Evolutionary conservation across 2,797 vertebrate genomes (phyloP), one percentile per base, ranked within the genome.

Genomic region (Alauda arvensis): DNA sequence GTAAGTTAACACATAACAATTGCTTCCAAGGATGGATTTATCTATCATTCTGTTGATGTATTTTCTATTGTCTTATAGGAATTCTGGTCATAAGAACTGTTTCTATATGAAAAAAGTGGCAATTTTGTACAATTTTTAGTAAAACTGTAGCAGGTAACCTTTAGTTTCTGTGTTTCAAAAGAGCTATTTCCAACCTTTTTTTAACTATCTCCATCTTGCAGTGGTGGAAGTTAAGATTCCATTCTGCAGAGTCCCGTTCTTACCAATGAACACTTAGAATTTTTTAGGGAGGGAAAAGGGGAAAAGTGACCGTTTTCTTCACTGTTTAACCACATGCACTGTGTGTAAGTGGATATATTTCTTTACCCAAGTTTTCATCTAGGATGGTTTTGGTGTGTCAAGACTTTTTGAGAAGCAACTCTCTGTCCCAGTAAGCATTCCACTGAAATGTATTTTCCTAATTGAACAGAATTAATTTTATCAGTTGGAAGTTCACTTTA

Each of bases 1-100:
- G 99, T 99, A 99, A 99, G 99, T 99, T 98, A 97, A 98, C 97
- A 98, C 97, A 97, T 96, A 98, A 98, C 98, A 98, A 97, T 98
- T 99, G 97, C 96, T 97, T 98, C 98, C 96, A 94, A 98, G 98
- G 98, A 98, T 98, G 98, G 97, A 98, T 97, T 97, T 98, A 94
- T 97, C 98, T 97, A 93, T 97, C 97, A 97, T 97, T 98, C 97
- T 97, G 97, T 98, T 96, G 94, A 96, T 96, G 93, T 97, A 96
- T 97, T 97, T 96, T 97, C 95, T 96, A 96, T 95, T 97, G 95
- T 97, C 92, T 96, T 96, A 96, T 96, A 98, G 96, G 96, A 96
- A 96, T 97, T 97, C 95, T 97, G 95, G 91, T 96, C 74, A 95
- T 96, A 97, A 94, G 93, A 95, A 94, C 89, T 93, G 85, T 96